Base-by-base conservation (phyloP, 2,888 invertebrate species). In the Drosophila eohydei region DNA sequence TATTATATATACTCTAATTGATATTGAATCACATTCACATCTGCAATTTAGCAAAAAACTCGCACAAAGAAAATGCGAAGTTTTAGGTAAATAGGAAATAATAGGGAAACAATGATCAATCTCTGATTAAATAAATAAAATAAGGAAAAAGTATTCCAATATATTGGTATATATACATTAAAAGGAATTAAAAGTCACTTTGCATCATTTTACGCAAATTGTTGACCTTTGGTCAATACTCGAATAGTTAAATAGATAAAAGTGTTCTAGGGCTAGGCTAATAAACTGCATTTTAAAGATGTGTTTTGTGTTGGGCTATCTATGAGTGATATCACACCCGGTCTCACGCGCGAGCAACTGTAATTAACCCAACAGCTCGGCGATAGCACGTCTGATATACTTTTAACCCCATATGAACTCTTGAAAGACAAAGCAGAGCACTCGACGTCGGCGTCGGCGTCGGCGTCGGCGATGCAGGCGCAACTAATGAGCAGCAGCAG, bases 381-480 rank as follows among this genome's bases (percentile, higher is more conserved):
- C 59, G 78, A 78, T 76, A 78, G 60, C 74, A 56, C 44, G 54
- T 54, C 56, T 50, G 63, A 74, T 66, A 70, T 63, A 78, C 75
- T 71, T 85, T 88, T 88, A 84, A 84, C 84, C 84, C 84, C 86
- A 78, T 59, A 69, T 78, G 78, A 84, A 83, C 83, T 72, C 68
- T 68, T 48, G 32, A 62, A 41, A 78, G 64, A 54, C 62, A 51
- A 48, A 50, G 58, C 74, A 78, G 51, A 50, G 48, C 48, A 48
- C 30, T 30, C 51, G 44, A 54, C 46, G 46, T 40, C 57, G 62
- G 48, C 80, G 40, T 46, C 54, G 48, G 46, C 44, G 44, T 40
- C 48, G 62, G 58, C 43, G 46, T 38, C 58, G 60, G 61, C 81
- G 43, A 81, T 78, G 88, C 86, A 89, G 78, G 86, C 86, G 89